These are phyloP conservation scores for Chrysotoxum bicinctum DNA, from an alignment of 2,888 invertebrate genomes.

Conservation along the genomic window DNA sequence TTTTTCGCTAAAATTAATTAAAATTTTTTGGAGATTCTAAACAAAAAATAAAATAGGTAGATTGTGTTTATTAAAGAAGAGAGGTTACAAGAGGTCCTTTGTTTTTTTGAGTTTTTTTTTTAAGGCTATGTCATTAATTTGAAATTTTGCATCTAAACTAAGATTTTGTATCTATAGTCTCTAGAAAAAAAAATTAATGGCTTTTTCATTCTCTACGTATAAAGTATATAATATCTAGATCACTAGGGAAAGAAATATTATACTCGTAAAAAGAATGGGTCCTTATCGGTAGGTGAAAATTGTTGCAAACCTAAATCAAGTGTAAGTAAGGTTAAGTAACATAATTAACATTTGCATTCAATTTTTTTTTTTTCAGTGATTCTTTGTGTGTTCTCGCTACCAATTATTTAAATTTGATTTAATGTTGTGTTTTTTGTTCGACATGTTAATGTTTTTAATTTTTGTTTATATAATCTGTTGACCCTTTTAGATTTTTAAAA, in stretches of 20 bases:
- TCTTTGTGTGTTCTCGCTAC: slow-evolving; percentile 40
- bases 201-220: slow-evolving; percentile 29
- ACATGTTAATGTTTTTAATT: slow-evolving; percentile 18
- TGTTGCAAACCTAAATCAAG: slow-evolving; percentile 56
- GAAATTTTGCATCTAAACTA: slow-evolving; percentile 36
- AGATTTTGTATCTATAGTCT: slow-evolving; percentile 13
- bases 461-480: slow-evolving; percentile 45
- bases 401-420: slow-evolving; percentile 16
- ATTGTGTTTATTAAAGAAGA: neutral
- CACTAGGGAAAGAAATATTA: slow-evolving; percentile 39
- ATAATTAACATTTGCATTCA: neutral
- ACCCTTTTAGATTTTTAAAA: slow-evolving; percentile 62
- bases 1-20: slow-evolving; percentile 5
- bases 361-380: neutral
- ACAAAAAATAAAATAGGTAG: neutral
- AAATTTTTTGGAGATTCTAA: slow-evolving; percentile 12
- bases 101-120: neutral
- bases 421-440: slow-evolving; percentile 53
- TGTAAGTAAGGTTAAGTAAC: slow-evolving; percentile 29
- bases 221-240: slow-evolving; percentile 23
- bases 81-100: slow-evolving; percentile 17
- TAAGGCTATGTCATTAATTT: slow-evolving; percentile 27
- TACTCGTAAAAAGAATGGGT: slow-evolving; percentile 22
- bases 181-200: neutral
- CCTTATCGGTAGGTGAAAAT: slow-evolving; percentile 47